Conservation (phyloP, 2,797 vertebrate species). For the Typhlichthys subterraneus region DNA sequence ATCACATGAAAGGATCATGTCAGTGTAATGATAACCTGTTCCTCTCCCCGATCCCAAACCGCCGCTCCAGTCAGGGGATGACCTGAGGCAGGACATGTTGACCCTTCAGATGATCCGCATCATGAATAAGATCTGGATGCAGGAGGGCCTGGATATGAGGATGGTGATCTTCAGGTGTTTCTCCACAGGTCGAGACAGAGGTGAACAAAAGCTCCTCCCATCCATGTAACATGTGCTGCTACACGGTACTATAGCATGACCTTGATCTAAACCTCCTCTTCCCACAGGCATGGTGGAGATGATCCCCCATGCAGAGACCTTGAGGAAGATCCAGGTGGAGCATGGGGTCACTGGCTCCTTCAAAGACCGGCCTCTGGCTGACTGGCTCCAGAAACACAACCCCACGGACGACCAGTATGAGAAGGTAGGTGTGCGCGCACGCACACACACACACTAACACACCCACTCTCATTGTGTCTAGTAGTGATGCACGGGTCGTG, state of each 20-base stretch:
- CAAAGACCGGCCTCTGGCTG: slow-evolving; percentile 90
- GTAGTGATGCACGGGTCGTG: background rate
- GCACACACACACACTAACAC: background rate
- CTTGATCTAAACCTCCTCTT: background rate
- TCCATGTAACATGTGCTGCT: no score
- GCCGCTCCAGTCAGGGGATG: slow-evolving; percentile 86
- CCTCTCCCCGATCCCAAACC: background rate
- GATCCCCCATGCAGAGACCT: slow-evolving; percentile 94
- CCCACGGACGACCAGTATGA: slow-evolving; percentile 92
- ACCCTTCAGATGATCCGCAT: slow-evolving; percentile 96
- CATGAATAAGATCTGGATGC: slow-evolving; percentile 99
- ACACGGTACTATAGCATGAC: background rate
- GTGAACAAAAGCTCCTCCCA: slow-evolving; percentile 59
- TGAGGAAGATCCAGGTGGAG: slow-evolving; percentile 96
- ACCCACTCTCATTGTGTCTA: background rate
- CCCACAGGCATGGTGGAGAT: slow-evolving; percentile 94
- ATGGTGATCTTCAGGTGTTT: slow-evolving; percentile 97
- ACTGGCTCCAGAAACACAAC: slow-evolving; percentile 97
- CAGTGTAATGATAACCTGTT: background rate
- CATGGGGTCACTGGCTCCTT: slow-evolving; percentile 96
- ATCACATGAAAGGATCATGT: background rate
- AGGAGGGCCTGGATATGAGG: slow-evolving; percentile 96
- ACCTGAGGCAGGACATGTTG: slow-evolving; percentile 96
- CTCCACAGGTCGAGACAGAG: slow-evolving; percentile 89
- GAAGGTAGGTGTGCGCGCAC: slow-evolving; percentile 88